Percentiles rank a stretch among this genome's conserved stretches.
phyloP scores from a whole-genome alignment of 30 jellyfish, hydroid and myxozoan genomes.

The Aurelia coerulea region DNA sequence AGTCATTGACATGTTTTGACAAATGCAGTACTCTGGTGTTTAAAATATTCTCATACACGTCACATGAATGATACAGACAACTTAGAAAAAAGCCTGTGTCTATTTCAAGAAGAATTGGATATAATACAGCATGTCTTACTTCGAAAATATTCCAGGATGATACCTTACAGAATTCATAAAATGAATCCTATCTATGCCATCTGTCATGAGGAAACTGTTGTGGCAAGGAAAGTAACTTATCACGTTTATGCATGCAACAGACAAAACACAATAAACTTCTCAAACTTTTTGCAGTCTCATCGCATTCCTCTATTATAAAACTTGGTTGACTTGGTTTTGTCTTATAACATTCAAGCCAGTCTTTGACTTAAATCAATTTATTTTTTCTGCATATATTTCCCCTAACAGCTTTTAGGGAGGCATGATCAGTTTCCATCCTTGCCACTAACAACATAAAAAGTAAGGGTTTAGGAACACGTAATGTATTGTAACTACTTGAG shows the following conservation, averaged over 20 bases:
- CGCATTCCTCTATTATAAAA: too few relatives aligned
- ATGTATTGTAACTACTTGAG: too few relatives aligned
- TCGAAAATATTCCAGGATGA: constrained; percentile 7
- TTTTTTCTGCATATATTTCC: neutral
- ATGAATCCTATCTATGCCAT: neutral
- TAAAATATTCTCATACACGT: neutral
- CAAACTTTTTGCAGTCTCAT: too few relatives aligned
- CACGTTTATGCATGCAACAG: too few relatives aligned
- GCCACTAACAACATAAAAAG: too few relatives aligned
- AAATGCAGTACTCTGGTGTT: neutral
- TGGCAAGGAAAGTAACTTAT: too few relatives aligned
- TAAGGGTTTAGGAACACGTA: too few relatives aligned
- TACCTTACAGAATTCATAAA: neutral
- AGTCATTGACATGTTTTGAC: neutral
- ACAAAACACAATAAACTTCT: too few relatives aligned
- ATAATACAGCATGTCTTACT: neutral
- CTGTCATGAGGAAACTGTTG: neutral
- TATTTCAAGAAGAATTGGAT: constrained; percentile 13
- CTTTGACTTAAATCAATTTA: neutral
- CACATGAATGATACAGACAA: constrained; percentile 11
- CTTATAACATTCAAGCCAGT: constrained; percentile 7
- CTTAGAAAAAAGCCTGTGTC: constrained; percentile 16
- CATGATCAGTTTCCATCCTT: too few relatives aligned
- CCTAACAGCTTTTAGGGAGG: too few relatives aligned
- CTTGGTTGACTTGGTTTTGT: neutral